Percentiles rank a stretch among this genome's conserved stretches.
These are phyloP conservation scores for Pantelozetes paolii DNA, from an alignment of 2,888 invertebrate species.

Conservation along the genomic window DNA sequence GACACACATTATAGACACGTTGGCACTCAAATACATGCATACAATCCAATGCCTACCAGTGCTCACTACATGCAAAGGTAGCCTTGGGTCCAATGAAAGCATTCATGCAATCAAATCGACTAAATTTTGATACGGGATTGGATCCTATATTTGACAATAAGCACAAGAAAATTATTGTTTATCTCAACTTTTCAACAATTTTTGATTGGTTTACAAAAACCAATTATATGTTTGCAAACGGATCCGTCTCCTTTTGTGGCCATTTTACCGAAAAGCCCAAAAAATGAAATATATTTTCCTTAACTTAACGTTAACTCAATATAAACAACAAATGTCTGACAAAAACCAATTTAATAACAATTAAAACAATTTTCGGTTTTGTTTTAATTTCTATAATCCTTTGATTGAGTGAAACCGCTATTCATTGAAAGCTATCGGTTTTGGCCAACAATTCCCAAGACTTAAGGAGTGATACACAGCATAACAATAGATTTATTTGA, in stretches of 20 bases:
- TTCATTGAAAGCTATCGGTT: not conserved
- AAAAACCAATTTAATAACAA: not conserved
- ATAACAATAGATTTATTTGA: slow-evolving; percentile 1
- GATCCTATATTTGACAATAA: slow-evolving; percentile 24
- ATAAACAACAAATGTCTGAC: not conserved
- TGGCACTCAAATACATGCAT: not conserved
- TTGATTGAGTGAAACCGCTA: not conserved
- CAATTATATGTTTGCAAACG: slow-evolving; percentile 21
- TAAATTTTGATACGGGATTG: slow-evolving; percentile 21
- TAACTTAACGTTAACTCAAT: not conserved
- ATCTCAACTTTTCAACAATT: slow-evolving; percentile 20
- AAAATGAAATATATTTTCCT: not conserved
- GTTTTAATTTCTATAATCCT: not conserved
- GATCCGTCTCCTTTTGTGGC: slow-evolving; percentile 29
- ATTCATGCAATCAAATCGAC: slow-evolving; percentile 36
- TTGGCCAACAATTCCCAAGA: not conserved
- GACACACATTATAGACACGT: slow-evolving; percentile 36
- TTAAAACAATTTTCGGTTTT: not conserved
- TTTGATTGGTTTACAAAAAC: slow-evolving; percentile 28
- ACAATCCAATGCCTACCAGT: not conserved
- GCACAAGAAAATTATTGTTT: slow-evolving; percentile 34
- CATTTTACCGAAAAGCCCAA: not conserved
- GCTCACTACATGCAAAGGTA: slow-evolving; percentile 9
- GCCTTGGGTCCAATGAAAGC: slow-evolving; percentile 33
- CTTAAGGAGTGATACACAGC: not conserved